Evolutionary conservation across 1,140 invertebrate genomes (phyloP).

Genomic region (Nasonia vitripennis): DNA sequence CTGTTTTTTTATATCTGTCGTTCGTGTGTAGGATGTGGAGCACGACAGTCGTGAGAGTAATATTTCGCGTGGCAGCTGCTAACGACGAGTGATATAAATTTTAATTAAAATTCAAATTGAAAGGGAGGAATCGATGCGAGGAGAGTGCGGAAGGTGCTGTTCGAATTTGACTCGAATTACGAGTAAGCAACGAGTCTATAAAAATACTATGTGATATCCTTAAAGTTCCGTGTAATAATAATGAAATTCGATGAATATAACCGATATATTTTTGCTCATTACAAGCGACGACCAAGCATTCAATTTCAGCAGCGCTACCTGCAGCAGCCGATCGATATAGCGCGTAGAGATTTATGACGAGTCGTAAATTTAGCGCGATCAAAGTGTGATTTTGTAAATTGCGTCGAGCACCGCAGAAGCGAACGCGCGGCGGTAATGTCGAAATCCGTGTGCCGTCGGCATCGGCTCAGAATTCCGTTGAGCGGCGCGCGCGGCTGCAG

Average conservation of each 20-base stretch:
- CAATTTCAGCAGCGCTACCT: constrained; percentile 6
- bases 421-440: constrained; percentile 23
- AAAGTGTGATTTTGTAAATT: constrained; percentile 65
- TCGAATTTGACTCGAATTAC: background rate
- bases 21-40: too few relatives aligned
- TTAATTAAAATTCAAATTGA: background rate
- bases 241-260: background rate
- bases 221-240: background rate
- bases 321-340: constrained; percentile 58
- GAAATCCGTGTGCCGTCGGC: constrained; percentile 54
- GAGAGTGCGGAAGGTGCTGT: background rate
- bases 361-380: constrained; percentile 65
- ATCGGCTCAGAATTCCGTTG: constrained; percentile 53
- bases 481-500: constrained; percentile 32
- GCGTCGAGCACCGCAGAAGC: constrained; percentile 42
- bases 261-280: background rate
- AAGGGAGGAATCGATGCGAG: background rate
- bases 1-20: background rate
- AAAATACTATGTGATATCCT: background rate
- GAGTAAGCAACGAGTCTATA: background rate
- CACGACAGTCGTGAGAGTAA: background rate
- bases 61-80: background rate
- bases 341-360: constrained; percentile 62
- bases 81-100: background rate
- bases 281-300: background rate